Evolutionary conservation across 2,113 vertebrate genomes (phyloP), one percentile per base, ranked within the genome.

Genomic region (Hystrix cristata): DNA sequence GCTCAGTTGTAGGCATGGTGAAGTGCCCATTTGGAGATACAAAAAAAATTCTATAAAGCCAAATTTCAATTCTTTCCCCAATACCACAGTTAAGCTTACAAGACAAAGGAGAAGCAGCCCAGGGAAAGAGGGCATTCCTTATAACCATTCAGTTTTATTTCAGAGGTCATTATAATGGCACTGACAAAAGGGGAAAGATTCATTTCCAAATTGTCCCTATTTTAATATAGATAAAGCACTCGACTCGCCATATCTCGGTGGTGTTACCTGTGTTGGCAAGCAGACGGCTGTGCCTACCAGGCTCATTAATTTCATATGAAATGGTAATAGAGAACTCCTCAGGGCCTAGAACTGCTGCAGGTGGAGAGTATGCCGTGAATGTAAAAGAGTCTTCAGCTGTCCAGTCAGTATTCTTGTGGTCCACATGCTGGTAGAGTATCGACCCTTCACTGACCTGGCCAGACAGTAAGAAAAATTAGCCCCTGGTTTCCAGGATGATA

Each of bases 261-360:
- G 53, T 64, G 95, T 98, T 98, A 99, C 99, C 99, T 99, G 99
- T 99, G 97, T 99, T 99, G 98, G 99, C 98, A 59, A 99, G 97
- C 96, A 99, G 98, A 81, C 34, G 80, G 80, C 99, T 99, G 72
- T 97, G 99, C 88, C 6, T 94, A 96, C 99, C 98, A 65, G 99
- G 98, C 55, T 99, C 98, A 15, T 93, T 96, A 91, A 99, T 98
- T 96, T 99, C 99, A 95, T 99, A 99, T 0, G 99, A 99, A 98
- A 99, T 99, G 57, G 98, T 98, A 86, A 99, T 98, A 90, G 46
- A 98, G 90, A 99, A 99, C 55, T 98, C 98, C 90, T 99, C 98
- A 13, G 98, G 97, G 72, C 99, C 99, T 80, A 99, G 96, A 93
- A 94, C 93, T 82, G 99, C 98, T 43, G 86, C 93, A 0, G 99